Base-by-base conservation (phyloP, 2,888 invertebrate species). In the Pherbina coryleti region DNA sequence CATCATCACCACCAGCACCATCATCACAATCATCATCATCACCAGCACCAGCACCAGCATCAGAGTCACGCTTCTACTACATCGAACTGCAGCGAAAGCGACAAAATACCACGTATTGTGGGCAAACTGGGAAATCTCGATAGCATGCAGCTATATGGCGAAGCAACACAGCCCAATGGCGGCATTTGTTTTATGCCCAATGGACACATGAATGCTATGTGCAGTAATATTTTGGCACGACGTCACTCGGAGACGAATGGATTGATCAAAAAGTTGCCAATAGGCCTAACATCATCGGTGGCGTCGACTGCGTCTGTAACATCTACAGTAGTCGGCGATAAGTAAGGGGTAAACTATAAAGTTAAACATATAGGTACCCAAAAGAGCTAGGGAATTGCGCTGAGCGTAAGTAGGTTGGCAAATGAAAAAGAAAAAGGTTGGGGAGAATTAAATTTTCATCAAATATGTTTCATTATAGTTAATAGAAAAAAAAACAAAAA, bases 71-170 rank as follows among this genome's bases (percentile, higher is more conserved):
- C 71, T 66, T 22, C 79, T 70, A 37, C 76, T 49, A 81, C 74
- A 14, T 73, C 79, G 31, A 76, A 9, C 78, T 62, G 69, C 81
- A 69, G 81, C 84, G 89, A 89, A 82, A 88, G 87, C 87, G 90
- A 89, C 87, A 89, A 88, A 83, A 90, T 89, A 88, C 89, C 89
- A 87, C 90, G 88, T 88, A 90, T 90, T 82, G 90, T 90, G 81
- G 90, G 90, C 78, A 90, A 89, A 86, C 81, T 90, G 75, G 88
- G 86, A 75, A 87, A 89, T 81, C 83, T 88, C 77, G 88, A 89
- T 77, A 84, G 84, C 57, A 80, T 83, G 79, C 80, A 83, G 51
- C 70, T 28, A 9, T 17, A 37, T 44, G 74, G 31, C 28, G 66
- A 37, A n/a, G 81, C 70, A 76, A 34, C 37, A 7, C 57, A 25